Base-by-base conservation (phyloP, 2,797 vertebrate species). In the Microchirus variegatus region DNA sequence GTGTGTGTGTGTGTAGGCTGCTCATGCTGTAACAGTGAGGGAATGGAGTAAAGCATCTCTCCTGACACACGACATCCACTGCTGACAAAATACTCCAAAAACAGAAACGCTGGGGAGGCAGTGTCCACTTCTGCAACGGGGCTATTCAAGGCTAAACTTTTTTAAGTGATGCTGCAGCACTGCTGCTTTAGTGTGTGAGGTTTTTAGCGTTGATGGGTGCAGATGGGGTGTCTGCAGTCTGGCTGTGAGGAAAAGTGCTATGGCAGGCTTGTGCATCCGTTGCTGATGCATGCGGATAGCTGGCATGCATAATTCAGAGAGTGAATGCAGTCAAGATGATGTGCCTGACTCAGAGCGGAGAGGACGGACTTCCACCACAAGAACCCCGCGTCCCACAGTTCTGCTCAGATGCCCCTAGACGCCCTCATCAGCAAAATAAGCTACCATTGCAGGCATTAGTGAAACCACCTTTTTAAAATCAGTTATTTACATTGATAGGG, bases 251-350 rank as follows among this genome's bases (percentile, higher is more conserved):
- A 79, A 73, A 70, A 69, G 64, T 67, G 67, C 85, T 66, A 85
- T 73, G 74, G 80, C 83, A 87, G 77, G 71, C 73, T 74, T 67
- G 42, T 64, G 77, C 75, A 78, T 85, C 67, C 73, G 55, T 64
- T 81, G 77, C 78, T 88, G 85, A 82, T 87, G 86, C 78, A 74
- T 86, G 72, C 62, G 35, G 85, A 82, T 74, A 71, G 70, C 80
- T 52, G 67, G 55, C 81, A 90, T 92, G 74, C 81, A 91, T 92
- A 90, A 91, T 91, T 91, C 84, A 92, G 69, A 75, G 76, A 67
- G 17, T 51, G 74, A 70, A 86, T 87, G 84, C 80, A 84, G 83
- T 68, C 70, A 82, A 78, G 71, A 83, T 78, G 81, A 87, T 74
- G 75, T 53, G 69, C 73, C 72, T 62, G 68, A 70, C 77, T 83